Conservation (phyloP, 2,797 vertebrate genomes). For the Chiloscyllium punctatum region DNA sequence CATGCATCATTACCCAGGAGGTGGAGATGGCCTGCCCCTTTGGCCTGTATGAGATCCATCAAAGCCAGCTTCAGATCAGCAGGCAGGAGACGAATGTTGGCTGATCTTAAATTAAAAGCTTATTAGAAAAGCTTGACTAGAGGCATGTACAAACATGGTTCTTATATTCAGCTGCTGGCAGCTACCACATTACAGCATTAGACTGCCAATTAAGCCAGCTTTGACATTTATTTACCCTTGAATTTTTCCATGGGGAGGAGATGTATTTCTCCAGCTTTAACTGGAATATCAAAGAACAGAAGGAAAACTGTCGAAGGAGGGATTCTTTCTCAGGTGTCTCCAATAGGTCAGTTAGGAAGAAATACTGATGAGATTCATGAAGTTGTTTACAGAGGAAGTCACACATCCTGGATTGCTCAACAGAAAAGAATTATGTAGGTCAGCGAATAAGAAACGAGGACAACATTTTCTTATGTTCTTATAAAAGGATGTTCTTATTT, state of each 20-base stretch:
- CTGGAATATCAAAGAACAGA: background rate
- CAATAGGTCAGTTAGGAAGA: background rate
- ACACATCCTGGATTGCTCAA: no score
- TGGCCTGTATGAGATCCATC: background rate
- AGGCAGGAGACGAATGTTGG: background rate
- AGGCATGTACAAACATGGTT: background rate
- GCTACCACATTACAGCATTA: background rate
- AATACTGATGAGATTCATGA: background rate
- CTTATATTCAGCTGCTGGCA: background rate
- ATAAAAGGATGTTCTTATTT: background rate
- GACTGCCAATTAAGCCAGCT: background rate
- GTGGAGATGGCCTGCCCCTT: background rate
- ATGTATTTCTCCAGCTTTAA: background rate
- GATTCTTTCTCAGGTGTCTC: background rate
- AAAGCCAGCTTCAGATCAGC: background rate
- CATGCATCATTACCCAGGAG: background rate
- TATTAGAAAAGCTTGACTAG: background rate
- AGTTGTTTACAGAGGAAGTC: no score
- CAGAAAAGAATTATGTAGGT: background rate
- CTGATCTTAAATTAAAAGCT: conserved; percentile 27
- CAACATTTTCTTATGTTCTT: no score
- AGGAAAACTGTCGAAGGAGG: background rate
- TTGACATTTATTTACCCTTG: background rate
- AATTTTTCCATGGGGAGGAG: background rate
- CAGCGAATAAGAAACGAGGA: background rate